These are phyloP conservation scores for Pomacea maculata DNA, from an alignment of 1,140 invertebrate species.

Conservation along the genomic window DNA sequence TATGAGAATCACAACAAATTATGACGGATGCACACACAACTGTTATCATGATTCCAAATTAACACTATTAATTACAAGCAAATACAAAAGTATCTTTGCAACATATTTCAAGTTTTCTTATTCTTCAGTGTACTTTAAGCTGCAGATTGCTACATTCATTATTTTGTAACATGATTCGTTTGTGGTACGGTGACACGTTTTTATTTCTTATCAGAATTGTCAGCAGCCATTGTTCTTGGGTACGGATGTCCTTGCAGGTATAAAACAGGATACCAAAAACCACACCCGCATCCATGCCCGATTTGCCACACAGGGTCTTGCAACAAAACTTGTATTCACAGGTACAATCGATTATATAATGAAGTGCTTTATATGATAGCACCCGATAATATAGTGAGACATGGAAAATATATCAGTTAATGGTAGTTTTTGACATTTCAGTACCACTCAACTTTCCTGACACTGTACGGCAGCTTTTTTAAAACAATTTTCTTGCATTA, in stretches of 20 bases:
- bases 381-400: no score
- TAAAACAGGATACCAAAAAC: constrained; percentile 33
- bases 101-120: no score
- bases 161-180: no score
- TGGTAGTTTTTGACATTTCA: no score
- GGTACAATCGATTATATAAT: constrained; percentile 22
- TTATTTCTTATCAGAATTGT: constrained; percentile 21
- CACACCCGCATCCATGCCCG: constrained; percentile 42
- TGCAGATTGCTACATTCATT: no score
- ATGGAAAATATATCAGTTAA: no score
- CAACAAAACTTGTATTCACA: constrained; percentile 46
- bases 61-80: background rate
- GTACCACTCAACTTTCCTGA: no score
- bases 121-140: no score
- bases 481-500: no score
- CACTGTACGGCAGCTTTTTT: no score
- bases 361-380: no score
- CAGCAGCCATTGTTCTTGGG: constrained; percentile 46
- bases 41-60: background rate
- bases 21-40: background rate
- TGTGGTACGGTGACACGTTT: no score
- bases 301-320: constrained; percentile 46
- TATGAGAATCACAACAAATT: background rate
- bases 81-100: background rate
- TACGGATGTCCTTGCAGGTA: constrained; percentile 42